phyloP scores from a whole-genome alignment of 2,113 vertebrate genomes.

The Tringa solitaria region DNA sequence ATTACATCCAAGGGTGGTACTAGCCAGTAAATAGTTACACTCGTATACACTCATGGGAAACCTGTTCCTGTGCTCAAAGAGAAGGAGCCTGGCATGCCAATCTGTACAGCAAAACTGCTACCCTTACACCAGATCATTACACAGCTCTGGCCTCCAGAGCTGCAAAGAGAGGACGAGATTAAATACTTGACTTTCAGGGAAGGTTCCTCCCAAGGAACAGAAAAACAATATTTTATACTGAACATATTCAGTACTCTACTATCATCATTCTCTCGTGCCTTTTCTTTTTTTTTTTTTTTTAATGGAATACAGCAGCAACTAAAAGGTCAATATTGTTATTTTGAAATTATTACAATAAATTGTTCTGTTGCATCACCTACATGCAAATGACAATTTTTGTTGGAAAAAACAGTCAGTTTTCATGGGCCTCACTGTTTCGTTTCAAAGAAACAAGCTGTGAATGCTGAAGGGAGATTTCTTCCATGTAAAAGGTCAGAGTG shows the following conservation, averaged over 20 bases:
- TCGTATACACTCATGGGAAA: not conserved
- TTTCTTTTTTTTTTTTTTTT: not conserved
- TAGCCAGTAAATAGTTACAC: not conserved
- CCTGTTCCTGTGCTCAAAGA: not conserved
- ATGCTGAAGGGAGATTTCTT: not conserved
- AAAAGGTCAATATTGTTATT: not conserved
- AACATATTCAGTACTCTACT: not conserved
- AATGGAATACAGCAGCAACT: not conserved
- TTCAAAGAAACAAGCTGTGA: conserved; percentile 17
- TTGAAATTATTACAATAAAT: not conserved
- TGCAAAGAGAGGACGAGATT: not conserved
- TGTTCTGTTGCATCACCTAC: not conserved
- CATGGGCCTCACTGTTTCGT: not conserved
- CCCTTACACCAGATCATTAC: not conserved
- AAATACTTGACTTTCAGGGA: not conserved
- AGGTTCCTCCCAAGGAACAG: not conserved
- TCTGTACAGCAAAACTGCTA: not conserved
- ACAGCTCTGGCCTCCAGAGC: not conserved
- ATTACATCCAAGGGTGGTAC: not conserved
- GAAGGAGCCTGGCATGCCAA: not conserved
- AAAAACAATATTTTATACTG: not conserved
- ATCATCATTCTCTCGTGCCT: not conserved
- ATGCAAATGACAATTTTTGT: not conserved
- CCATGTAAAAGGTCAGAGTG: not conserved
- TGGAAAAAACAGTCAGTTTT: not conserved